These are phyloP conservation scores for Thunnus maccoyii DNA, from an alignment of 2,113 vertebrate species.

Conservation along the genomic window DNA sequence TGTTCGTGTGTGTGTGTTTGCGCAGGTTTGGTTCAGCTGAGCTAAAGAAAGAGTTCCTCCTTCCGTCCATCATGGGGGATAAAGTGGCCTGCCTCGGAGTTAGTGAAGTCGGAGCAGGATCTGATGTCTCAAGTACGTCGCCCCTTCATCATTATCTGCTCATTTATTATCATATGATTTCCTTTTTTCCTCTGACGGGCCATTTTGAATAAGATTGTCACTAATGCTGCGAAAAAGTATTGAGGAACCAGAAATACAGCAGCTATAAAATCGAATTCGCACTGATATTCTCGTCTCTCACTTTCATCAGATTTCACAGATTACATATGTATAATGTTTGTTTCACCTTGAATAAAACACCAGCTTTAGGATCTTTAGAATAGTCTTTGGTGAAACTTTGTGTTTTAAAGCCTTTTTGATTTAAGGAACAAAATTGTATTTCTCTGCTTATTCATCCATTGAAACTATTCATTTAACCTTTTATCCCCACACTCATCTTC, in stretches of 20 bases:
- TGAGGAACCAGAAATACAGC: background rate
- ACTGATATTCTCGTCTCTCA: background rate
- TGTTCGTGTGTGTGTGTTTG: background rate
- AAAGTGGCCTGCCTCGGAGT: slow-evolving; percentile 89
- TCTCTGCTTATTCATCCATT: slow-evolving; percentile 15
- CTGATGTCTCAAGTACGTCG: slow-evolving; percentile 90
- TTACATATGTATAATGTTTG: background rate
- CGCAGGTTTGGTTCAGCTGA: slow-evolving; percentile 88
- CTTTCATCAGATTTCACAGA: background rate
- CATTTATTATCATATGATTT: slow-evolving; percentile 15
- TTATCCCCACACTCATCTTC: background rate
- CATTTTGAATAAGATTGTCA: background rate
- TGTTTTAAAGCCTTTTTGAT: background rate
- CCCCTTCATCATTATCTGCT: background rate
- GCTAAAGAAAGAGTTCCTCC: slow-evolving; percentile 88
- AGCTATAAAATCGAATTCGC: background rate
- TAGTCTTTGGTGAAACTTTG: background rate
- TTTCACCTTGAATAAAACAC: background rate
- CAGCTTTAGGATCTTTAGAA: background rate
- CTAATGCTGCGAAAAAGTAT: background rate
- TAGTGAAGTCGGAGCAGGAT: slow-evolving; percentile 88
- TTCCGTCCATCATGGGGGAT: slow-evolving; percentile 87
- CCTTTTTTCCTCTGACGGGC: background rate
- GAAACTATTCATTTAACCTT: slow-evolving; percentile 8
- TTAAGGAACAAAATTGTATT: background rate